phyloP scores from a whole-genome alignment of 2,113 vertebrate species.

The Chamaea fasciata region DNA sequence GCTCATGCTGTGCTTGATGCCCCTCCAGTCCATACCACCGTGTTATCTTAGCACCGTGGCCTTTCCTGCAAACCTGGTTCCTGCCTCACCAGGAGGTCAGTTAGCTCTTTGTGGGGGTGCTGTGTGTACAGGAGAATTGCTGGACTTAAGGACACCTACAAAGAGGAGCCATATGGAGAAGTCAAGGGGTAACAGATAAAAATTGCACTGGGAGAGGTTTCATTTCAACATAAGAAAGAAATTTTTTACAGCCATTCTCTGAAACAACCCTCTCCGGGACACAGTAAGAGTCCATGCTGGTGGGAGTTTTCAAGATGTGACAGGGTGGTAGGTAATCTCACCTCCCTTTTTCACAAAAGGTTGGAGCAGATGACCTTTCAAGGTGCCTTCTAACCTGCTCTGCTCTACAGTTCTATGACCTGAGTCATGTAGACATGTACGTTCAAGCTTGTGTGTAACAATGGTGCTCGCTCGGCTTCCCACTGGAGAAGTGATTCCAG shows the following conservation, averaged over 20 bases:
- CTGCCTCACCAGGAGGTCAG: neutral
- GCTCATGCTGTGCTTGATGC: neutral
- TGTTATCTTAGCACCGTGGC: neutral
- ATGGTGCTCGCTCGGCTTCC: neutral
- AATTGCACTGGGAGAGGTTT: neutral
- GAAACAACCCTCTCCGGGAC: neutral
- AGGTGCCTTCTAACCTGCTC: neutral
- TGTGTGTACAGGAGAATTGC: fast-evolving
- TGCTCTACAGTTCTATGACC: fast-evolving
- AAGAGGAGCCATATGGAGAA: neutral
- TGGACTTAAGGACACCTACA: neutral
- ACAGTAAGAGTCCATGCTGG: fast-evolving
- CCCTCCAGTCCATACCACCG: neutral
- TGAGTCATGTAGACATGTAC: fast-evolving
- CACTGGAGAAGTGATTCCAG: fast-evolving
- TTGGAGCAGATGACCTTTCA: neutral
- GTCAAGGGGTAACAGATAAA: neutral
- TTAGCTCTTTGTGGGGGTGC: neutral
- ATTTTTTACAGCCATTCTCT: neutral
- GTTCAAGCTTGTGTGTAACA: fast-evolving
- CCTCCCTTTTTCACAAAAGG: neutral
- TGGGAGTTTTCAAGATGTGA: neutral
- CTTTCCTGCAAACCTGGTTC: neutral
- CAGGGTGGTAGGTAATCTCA: neutral
- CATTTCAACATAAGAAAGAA: neutral